Evolutionary conservation across 1,140 invertebrate species (phyloP).

Genomic region (Harlomillsia oculata): DNA sequence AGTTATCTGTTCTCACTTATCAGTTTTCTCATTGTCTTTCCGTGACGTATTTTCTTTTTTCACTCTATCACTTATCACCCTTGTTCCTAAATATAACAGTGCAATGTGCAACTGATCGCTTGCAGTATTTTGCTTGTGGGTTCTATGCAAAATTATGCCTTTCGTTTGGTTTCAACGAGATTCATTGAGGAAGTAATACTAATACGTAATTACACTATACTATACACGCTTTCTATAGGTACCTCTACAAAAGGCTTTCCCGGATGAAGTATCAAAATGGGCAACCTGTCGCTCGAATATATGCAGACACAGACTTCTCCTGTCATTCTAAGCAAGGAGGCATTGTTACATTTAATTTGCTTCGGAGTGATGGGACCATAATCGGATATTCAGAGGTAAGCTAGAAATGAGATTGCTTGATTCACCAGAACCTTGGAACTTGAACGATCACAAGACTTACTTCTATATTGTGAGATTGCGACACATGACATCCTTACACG

Average conservation of each 20-base stretch:
- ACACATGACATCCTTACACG: neutral
- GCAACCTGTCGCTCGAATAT: conserved; percentile 57
- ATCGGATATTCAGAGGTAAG: conserved; percentile 79
- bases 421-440: neutral
- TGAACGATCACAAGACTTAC: neutral
- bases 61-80: too few relatives aligned
- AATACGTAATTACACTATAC: neutral
- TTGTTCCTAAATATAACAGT: too few relatives aligned
- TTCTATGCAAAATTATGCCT: too few relatives aligned
- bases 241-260: conserved; percentile 56
- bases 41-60: too few relatives aligned
- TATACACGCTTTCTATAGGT: conserved; percentile 36
- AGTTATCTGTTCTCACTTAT: too few relatives aligned
- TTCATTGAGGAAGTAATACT: neutral
- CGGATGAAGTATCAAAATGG: conserved; percentile 64
- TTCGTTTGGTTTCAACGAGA: neutral
- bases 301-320: conserved; percentile 59
- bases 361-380: conserved; percentile 61
- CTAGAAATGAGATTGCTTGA: neutral
- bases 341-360: conserved; percentile 80
- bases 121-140: too few relatives aligned
- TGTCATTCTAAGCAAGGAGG: conserved; percentile 60
- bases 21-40: too few relatives aligned
- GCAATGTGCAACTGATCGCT: too few relatives aligned
- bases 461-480: neutral